Base-by-base conservation (phyloP, 2,888 invertebrate species). In the Panzeria rudis region DNA sequence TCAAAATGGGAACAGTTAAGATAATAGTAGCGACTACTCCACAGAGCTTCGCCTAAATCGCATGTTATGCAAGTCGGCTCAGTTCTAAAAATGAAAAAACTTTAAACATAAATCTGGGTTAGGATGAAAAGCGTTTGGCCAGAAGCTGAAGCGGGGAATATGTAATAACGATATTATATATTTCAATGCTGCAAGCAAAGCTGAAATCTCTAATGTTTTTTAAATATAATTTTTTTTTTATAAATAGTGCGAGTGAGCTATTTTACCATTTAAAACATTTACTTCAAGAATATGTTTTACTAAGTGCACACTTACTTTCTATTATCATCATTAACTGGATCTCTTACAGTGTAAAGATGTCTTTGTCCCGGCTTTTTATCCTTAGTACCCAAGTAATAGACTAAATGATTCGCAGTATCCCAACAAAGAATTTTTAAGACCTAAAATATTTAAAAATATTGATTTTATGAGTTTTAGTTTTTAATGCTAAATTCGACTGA, bases 21-120 rank as follows among this genome's bases (percentile, higher is more conserved):
- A 93, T 97, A 97, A 91, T 96, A 95, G 89, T 94, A 94, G 89
- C 96, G 94, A 90, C 96, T 96, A 87, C 95, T 95, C 96, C 96
- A 96, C 81, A 96, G 94, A 32, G 95, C 94, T 89, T 96, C 95
- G 25, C 94, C 94, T 52, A 95, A 92, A 91, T 97, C 96, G 92
- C 98, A 98, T 1, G 98, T 97, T 88, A 98, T 95, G 93, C 98
- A 98, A 87, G 95, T 94, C 25, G 97, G 96, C 89, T 96, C 96
- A 81, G 94, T 92, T 88, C 93, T 93, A 64, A 69, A 82, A 86
- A 69, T 72, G 54, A 76, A 72, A 47, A 80, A 80, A 23, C 61
- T 69, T 56, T 68, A 75, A 73, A 68, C n/a, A 68, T 44, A 59
- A 61, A 68, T 68, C 44, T 6, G 32, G 9, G n/a, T 83, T 79